Evolutionary conservation across 1,140 invertebrate genomes (phyloP).

Genomic region (Cotesia glomerata): DNA sequence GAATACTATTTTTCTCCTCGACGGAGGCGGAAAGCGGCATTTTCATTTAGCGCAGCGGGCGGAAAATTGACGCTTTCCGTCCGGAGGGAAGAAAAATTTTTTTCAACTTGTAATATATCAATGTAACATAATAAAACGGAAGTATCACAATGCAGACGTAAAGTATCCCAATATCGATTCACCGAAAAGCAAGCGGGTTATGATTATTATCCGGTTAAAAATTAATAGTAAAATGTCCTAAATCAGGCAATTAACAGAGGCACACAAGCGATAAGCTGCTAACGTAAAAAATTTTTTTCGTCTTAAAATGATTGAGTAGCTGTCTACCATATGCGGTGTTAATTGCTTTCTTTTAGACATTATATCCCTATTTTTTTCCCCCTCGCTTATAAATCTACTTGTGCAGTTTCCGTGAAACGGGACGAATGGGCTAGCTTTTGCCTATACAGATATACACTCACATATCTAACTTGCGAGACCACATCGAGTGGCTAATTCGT

Average conservation of each 20-base stretch:
- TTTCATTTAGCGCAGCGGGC: too few species aligned
- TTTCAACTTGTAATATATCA: too few species aligned
- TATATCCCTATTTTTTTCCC: background rate
- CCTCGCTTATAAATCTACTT: background rate
- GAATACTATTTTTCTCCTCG: too few species aligned
- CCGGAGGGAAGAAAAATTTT: too few species aligned
- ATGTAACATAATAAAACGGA: background rate
- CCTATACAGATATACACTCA: background rate
- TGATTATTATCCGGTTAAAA: conserved; percentile 7
- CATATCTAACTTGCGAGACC: background rate
- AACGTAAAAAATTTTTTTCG: conserved; percentile 32
- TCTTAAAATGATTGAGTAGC: conserved; percentile 47
- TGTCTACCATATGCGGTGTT: conserved; percentile 49
- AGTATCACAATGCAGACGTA: background rate
- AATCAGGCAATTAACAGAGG: conserved; percentile 20
- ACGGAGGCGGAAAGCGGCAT: too few species aligned
- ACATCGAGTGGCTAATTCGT: conserved; percentile 43
- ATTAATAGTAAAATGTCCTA: conserved; percentile 4
- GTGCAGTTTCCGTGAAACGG: conserved; percentile 40
- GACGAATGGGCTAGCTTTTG: background rate
- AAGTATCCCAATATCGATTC: conserved; percentile 11
- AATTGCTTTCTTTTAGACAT: conserved; percentile 44
- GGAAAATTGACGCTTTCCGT: too few species aligned
- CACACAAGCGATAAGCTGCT: conserved; percentile 37
- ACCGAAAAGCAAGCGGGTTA: background rate